Base-by-base conservation (phyloP, 1,140 invertebrate species). In the Cylas formicarius region DNA sequence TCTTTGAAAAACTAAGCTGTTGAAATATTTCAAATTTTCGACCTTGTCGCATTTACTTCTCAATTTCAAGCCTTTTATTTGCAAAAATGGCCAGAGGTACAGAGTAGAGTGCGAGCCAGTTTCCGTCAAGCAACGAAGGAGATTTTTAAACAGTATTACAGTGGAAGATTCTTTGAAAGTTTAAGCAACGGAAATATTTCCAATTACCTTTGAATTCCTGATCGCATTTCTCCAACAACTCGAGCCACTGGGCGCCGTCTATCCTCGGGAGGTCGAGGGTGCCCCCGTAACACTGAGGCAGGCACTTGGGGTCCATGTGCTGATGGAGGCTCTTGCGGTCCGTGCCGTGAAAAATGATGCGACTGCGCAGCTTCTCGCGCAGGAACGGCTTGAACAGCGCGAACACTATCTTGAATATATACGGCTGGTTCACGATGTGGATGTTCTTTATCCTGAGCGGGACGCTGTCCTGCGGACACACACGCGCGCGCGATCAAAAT, bases 391-490 rank as follows among this genome's bases (percentile, higher is more conserved):
- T 91, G 64, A 91, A 86, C 8, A 93, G 71, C 7, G 81, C 73
- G 64, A 90, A 92, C 1, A 94, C 80, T 66, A 89, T 80, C 58
- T 90, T 88, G 67, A 92, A 92, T 32, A 92, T 72, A 52, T 81
- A 83, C 0, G 89, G 88, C 64, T 92, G 87, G 64, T 93, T 90
- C 2, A 93, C 72, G 36, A 91, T 80, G 57, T 92, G 88, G 29
- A 92, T 75, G 32, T 81, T 84, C 68, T 93, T 92, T 18, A 93
- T 69, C 53, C 89, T 74, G 3, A 86, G 63, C 0, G 88, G 86
- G 35, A 90, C 77, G 21, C 80, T 77, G 50, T 91, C 87, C 79
- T 83, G 67, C 18, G 75, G 57, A 50, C 51, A 44, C 37, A 22
- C n/a, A n/a, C n/a, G n/a, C n/a, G 19, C 14, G n/a, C 14, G 20